These are phyloP conservation scores for Cherax quadricarinatus DNA, from an alignment of 1,140 invertebrate species.

Conservation along the genomic window DNA sequence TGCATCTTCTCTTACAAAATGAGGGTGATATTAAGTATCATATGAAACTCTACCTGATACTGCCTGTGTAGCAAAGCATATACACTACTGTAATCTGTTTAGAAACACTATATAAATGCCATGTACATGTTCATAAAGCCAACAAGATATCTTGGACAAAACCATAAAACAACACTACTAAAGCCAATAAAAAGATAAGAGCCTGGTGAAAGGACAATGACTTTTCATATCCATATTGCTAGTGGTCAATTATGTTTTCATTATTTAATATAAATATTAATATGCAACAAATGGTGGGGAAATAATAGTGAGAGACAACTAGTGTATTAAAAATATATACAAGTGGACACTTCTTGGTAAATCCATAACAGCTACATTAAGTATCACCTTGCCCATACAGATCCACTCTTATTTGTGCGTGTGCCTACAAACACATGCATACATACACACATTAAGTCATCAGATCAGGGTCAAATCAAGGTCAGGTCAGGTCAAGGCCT, in stretches of 20 bases:
- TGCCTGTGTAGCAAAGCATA: not conserved
- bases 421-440: not conserved
- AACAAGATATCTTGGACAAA: too few species aligned
- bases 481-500: too few species aligned
- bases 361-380: not conserved
- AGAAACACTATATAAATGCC: not conserved
- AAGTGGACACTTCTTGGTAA: not conserved
- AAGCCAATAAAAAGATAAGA: not conserved
- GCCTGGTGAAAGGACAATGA: not conserved
- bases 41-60: not conserved
- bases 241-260: not conserved
- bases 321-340: not conserved
- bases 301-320: too few species aligned
- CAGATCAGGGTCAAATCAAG: too few species aligned
- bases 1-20: not conserved
- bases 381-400: not conserved
- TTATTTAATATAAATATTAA: not conserved
- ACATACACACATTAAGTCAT: too few species aligned
- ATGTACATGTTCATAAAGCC: not conserved
- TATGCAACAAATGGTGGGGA: not conserved
- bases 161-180: not conserved
- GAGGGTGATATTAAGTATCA: not conserved
- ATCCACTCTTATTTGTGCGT: not conserved
- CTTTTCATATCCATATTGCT: not conserved
- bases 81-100: not conserved